Base-by-base conservation (phyloP, 1,140 invertebrate species). In the Chironomus striatipennis region DNA sequence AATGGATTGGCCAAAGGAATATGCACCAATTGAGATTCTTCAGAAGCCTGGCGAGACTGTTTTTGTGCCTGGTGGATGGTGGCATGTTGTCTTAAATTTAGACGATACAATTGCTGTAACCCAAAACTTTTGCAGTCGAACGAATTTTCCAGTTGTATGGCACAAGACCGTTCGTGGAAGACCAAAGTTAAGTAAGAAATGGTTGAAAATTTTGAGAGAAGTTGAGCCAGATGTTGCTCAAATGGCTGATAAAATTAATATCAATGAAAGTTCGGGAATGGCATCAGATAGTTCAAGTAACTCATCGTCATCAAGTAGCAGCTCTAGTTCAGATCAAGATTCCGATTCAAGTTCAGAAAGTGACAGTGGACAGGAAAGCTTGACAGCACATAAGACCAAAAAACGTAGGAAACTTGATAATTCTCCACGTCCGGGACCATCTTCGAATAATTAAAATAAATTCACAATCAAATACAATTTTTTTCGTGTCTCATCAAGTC, bases 21-120 rank as follows among this genome's bases (percentile, higher is more conserved):
- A 88, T 83, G 89, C 92, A 83, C 96, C 96, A 17, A 89, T 99
- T 75, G 97, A 99, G 85, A 95, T 98, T 78, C 83, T 99, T n/a
- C 98, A 99, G 83, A 88, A 90, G 78, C 96, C 97, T 64, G 97
- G 97, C 43, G 98, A 99, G 82, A 98, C 97, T 6, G 96, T 99
- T 20, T 99, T 98, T 87, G 96, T 99, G 67, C 98, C 98, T 21
- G 95, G 94, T 21, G 95, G 95, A 3, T 97, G 94, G 94, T 99
- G 98, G 98, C 98, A 99, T 84, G 97, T 99, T 47, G 98, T 99
- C 17, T 84, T 99, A 7, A 99, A 99, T 85, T 84, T 99, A 73
- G 95, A 98, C 78, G 90, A 93, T 75, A 99, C 97, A 1, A 90
- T 99, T 74, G 98, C 98, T 47, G 93, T 99, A 0, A 99, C 98